Percentiles rank a stretch among this genome's conserved stretches.
These are phyloP conservation scores for Eurystomus gularis DNA, from an alignment of 2,113 vertebrate species.

Conservation along the genomic window DNA sequence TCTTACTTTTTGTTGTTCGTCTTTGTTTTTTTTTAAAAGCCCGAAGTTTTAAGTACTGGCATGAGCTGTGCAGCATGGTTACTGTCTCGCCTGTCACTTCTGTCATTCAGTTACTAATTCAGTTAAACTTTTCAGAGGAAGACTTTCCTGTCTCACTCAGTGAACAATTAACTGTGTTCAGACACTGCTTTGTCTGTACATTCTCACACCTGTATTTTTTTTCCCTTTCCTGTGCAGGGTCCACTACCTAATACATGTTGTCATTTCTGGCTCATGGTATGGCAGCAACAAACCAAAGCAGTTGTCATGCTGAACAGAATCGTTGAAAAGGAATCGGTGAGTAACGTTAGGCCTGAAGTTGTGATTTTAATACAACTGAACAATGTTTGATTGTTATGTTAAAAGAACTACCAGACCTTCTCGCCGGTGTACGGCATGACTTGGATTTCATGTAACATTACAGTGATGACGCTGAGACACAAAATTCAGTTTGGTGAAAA, in stretches of 20 bases:
- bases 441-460: background rate
- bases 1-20: background rate
- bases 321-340: slow-evolving; percentile 95
- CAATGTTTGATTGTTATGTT: background rate
- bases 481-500: background rate
- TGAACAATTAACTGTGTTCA: background rate
- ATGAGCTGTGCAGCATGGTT: background rate
- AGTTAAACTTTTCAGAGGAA: background rate
- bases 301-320: slow-evolving; percentile 97
- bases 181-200: background rate
- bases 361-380: background rate
- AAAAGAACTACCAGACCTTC: background rate
- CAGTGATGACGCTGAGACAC: background rate
- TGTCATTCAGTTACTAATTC: background rate
- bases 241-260: slow-evolving; percentile 95
- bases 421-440: background rate
- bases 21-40: background rate
- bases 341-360: slow-evolving; percentile 52
- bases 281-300: slow-evolving; percentile 94
- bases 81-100: background rate
- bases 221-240: slow-evolving; percentile 76
- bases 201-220: background rate
- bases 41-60: background rate
- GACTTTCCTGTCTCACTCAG: background rate
- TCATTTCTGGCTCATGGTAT: slow-evolving; percentile 99